These are phyloP conservation scores for Scomber scombrus DNA, from an alignment of 2,113 vertebrate genomes.

Conservation along the genomic window DNA sequence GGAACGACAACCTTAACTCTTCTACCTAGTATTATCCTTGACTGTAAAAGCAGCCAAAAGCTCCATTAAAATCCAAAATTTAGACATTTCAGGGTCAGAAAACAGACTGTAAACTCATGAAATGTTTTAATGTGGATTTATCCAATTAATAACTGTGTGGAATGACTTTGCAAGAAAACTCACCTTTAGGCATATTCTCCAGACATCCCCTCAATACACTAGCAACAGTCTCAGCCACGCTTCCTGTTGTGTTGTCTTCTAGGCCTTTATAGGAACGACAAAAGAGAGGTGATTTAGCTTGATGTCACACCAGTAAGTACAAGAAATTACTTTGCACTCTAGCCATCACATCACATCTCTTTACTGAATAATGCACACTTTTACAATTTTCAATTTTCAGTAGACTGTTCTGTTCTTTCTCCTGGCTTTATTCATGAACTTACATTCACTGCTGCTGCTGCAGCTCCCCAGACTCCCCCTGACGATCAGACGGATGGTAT, in stretches of 20 bases:
- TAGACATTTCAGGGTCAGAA: conserved; percentile 16
- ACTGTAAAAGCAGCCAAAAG: neutral
- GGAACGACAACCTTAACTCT: neutral
- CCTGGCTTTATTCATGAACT: conserved; percentile 65
- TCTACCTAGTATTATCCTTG: neutral
- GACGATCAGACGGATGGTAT: conserved; percentile 96
- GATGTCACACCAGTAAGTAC: neutral
- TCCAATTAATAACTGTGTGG: neutral
- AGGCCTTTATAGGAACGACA: conserved; percentile 85
- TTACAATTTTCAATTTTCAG: neutral
- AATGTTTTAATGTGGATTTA: neutral
- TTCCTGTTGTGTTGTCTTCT: conserved; percentile 95
- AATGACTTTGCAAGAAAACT: conserved; percentile 20
- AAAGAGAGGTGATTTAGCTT: conserved; percentile 19
- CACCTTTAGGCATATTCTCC: conserved; percentile 94
- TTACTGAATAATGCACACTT: neutral
- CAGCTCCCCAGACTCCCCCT: conserved; percentile 97
- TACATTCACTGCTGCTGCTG: conserved; percentile 98
- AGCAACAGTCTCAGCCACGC: conserved; percentile 93
- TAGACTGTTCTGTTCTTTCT: too few species aligned
- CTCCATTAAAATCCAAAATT: neutral
- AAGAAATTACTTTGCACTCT: neutral
- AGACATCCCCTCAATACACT: conserved; percentile 93
- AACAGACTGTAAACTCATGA: neutral
- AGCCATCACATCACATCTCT: conserved; percentile 8